Evolutionary conservation across 2,797 vertebrate species (phyloP).

Genomic region (Girardinus metallicus): DNA sequence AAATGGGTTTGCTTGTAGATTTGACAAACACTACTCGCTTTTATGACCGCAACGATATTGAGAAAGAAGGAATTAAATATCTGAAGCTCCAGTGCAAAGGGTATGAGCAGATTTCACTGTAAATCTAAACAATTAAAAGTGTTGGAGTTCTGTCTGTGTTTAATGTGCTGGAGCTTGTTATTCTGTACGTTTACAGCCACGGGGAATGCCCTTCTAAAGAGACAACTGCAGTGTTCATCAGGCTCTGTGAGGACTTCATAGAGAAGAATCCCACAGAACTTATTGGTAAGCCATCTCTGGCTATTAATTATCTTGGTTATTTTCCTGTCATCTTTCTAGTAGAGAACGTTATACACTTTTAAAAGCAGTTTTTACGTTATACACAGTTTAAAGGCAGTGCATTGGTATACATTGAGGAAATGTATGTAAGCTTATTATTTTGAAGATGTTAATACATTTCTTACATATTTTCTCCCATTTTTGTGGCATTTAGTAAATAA

Average conservation of each 20-base stretch:
- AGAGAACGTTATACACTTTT: no score
- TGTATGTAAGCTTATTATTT: no score
- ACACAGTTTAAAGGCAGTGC: no score
- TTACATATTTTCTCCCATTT: no score
- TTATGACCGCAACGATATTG: constrained; percentile 94
- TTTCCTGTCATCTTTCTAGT: neutral
- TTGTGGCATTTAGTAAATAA: no score
- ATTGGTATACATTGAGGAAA: no score
- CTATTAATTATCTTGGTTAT: neutral
- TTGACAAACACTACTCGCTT: constrained; percentile 97
- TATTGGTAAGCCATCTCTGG: constrained; percentile 83
- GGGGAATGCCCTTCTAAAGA: constrained; percentile 93
- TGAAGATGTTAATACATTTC: no score
- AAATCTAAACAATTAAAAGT: neutral
- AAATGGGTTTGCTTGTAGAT: constrained; percentile 96
- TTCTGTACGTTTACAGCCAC: constrained; percentile 79
- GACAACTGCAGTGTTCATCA: constrained; percentile 90
- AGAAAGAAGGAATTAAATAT: constrained; percentile 94
- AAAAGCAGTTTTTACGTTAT: no score
- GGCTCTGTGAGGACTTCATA: constrained; percentile 90
- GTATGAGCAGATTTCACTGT: constrained; percentile 73
- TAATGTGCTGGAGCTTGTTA: neutral
- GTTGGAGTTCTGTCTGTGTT: neutral
- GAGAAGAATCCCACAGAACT: constrained; percentile 93
- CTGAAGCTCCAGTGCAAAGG: constrained; percentile 97